A percentile compares a stretch with the other conserved stretches of the same genome.
Conservation (phyloP, 2,888 invertebrate genomes). For the Torymus aiolomorphi region DNA sequence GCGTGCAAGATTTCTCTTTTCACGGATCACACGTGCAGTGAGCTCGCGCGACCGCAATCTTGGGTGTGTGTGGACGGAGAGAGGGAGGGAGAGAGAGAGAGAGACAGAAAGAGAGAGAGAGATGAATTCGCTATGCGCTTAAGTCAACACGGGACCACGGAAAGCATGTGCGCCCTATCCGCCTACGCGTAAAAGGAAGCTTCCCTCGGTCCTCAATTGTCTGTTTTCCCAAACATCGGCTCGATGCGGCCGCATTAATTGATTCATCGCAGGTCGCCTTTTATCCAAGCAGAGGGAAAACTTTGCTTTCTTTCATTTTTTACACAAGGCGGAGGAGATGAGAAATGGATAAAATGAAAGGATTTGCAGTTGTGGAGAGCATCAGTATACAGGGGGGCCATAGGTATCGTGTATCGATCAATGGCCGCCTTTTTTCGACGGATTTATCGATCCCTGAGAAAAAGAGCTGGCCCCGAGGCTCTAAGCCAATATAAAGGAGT, state of each 20-base stretch:
- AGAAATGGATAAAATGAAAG: slow-evolving; percentile 59
- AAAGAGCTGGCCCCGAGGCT: slow-evolving; percentile 36
- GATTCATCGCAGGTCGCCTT: slow-evolving; percentile 38
- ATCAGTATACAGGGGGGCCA: slow-evolving; percentile 61
- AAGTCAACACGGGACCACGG: slow-evolving; percentile 70
- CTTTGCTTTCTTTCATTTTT: not conserved
- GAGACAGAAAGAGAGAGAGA: slow-evolving; percentile 70
- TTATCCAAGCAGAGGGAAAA: not conserved
- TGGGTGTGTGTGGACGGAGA: too few relatives aligned
- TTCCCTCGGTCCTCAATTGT: slow-evolving; percentile 55
- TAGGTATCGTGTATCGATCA: slow-evolving; percentile 36
- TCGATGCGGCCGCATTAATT: slow-evolving; percentile 59
- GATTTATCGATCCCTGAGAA: slow-evolving; percentile 51
- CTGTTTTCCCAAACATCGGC: slow-evolving; percentile 67
- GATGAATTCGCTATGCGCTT: slow-evolving; percentile 74
- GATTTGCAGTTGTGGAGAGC: slow-evolving; percentile 68
- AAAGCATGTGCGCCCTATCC: slow-evolving; percentile 58
- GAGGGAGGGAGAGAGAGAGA: slow-evolving; percentile 11
- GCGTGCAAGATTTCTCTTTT: slow-evolving; percentile 30
- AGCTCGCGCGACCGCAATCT: too few relatives aligned
- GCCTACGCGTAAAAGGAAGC: slow-evolving; percentile 46
- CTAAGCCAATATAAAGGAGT: slow-evolving; percentile 40
- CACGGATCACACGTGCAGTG: too few relatives aligned
- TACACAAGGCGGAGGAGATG: not conserved
- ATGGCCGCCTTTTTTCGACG: not conserved